Evolutionary conservation across 2,888 invertebrate genomes (phyloP).

Genomic region (Drosophila mayaguana): DNA sequence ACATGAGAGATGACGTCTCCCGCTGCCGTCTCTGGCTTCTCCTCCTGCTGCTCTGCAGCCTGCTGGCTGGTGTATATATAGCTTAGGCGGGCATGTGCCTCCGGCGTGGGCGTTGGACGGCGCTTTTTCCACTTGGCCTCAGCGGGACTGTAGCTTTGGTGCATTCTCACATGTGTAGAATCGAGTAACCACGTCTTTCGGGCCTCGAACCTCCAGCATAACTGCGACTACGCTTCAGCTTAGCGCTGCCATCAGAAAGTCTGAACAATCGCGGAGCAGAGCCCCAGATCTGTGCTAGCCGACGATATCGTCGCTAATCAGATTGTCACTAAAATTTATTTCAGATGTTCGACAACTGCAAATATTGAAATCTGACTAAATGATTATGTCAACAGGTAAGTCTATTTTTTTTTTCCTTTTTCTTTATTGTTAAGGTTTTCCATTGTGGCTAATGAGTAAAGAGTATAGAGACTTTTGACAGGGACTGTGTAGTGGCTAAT

Average conservation of each 20-base stretch:
- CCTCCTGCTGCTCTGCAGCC: constrained; percentile 5
- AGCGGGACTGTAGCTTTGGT: constrained; percentile 11
- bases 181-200: constrained; percentile 58
- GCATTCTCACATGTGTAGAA: constrained; percentile 41
- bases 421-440: constrained; percentile 11
- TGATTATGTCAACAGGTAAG: constrained; percentile 48
- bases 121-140: constrained; percentile 34
- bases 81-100: constrained; percentile 27
- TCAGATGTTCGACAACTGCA: constrained; percentile 29
- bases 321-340: constrained; percentile 44
- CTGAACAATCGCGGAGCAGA: constrained; percentile 21
- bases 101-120: constrained; percentile 41
- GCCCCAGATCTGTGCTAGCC: constrained; percentile 38
- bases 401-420: not conserved
- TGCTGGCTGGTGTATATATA: constrained; percentile 18
- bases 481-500: not conserved
- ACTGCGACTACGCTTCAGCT: constrained; percentile 64
- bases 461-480: constrained; percentile 8
- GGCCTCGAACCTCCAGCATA: constrained; percentile 56
- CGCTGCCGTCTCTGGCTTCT: not conserved
- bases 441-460: not conserved
- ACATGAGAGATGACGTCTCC: constrained; percentile 77
- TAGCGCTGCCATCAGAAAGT: constrained; percentile 47
- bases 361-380: constrained; percentile 55
- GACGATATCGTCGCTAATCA: constrained; percentile 74